These are phyloP conservation scores for Malacoctenus gilli DNA, from an alignment of 2,797 vertebrate species.

Conservation along the genomic window DNA sequence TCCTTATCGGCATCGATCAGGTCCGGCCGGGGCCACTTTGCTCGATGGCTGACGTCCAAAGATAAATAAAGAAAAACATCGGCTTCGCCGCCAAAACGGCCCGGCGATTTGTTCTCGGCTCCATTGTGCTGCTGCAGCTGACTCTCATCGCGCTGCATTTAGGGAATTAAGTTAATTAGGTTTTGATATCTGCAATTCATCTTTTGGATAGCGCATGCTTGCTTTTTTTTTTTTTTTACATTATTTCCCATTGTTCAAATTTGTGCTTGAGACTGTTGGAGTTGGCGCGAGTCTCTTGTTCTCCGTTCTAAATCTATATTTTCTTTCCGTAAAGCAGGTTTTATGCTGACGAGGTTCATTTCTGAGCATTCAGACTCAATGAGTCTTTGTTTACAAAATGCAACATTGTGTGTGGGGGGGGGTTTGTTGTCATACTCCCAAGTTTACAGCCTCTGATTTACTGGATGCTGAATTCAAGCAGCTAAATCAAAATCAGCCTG, in stretches of 20 bases:
- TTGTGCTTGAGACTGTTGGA: constrained; percentile 6
- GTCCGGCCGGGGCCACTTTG: constrained; percentile 50
- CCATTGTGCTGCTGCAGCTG: constrained; percentile 29
- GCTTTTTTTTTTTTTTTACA: constrained; percentile 37
- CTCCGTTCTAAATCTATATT: too few species aligned
- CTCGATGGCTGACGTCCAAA: constrained; percentile 58
- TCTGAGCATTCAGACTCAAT: too few species aligned
- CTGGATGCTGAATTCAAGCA: too few species aligned
- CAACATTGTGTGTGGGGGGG: too few species aligned
- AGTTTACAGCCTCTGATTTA: too few species aligned
- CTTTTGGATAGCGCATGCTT: constrained; percentile 1
- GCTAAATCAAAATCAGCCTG: too few species aligned
- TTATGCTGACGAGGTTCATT: too few species aligned
- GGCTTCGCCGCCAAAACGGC: constrained; percentile 53
- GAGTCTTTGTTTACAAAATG: too few species aligned
- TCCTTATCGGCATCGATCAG: constrained; percentile 61
- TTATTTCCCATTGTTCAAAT: not conserved
- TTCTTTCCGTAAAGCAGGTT: too few species aligned
- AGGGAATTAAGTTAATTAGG: constrained; percentile 39
- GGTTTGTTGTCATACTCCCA: too few species aligned
- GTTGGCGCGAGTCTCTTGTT: not conserved
- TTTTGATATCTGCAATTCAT: constrained; percentile 29
- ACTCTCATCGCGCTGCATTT: constrained; percentile 36
- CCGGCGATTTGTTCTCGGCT: not conserved
- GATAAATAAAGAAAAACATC: constrained; percentile 58